These are phyloP conservation scores for Mixornis gularis DNA, from an alignment of 2,113 vertebrate species.

Conservation along the genomic window DNA sequence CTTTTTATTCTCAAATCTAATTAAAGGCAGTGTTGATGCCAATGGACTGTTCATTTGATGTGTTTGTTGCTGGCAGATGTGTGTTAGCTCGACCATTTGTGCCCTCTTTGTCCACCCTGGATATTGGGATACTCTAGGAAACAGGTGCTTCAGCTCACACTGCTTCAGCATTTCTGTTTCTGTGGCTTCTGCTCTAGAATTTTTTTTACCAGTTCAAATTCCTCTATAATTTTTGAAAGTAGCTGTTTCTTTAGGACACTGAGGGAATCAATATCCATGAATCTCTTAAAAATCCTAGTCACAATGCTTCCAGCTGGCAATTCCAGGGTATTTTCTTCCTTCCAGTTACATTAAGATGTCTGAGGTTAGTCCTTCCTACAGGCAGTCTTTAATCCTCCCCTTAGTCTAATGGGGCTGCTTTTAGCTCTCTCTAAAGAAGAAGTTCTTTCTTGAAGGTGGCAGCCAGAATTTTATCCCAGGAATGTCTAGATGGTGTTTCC, in stretches of 20 bases:
- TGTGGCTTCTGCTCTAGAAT: neutral
- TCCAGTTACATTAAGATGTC: neutral
- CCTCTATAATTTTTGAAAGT: neutral
- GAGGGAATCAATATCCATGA: neutral
- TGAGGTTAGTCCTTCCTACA: neutral
- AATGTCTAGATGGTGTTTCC: neutral
- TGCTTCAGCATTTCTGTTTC: neutral
- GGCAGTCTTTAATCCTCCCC: neutral
- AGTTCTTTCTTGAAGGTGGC: neutral
- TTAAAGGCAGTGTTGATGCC: neutral
- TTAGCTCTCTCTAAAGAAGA: neutral
- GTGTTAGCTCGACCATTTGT: neutral
- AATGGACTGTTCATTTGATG: neutral
- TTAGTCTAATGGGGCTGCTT: neutral
- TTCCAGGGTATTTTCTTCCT: neutral
- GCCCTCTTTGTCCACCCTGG: neutral
- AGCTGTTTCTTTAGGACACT: neutral
- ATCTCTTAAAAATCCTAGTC: neutral
- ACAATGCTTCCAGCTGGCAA: neutral
- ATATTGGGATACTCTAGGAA: rapidly evolving
- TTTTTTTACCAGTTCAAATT: neutral
- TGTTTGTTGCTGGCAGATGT: neutral
- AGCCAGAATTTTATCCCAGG: neutral
- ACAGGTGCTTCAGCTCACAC: neutral
- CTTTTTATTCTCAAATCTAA: neutral